Conservation (phyloP, 2,797 vertebrate genomes). For the Cheirogaleus major region DNA sequence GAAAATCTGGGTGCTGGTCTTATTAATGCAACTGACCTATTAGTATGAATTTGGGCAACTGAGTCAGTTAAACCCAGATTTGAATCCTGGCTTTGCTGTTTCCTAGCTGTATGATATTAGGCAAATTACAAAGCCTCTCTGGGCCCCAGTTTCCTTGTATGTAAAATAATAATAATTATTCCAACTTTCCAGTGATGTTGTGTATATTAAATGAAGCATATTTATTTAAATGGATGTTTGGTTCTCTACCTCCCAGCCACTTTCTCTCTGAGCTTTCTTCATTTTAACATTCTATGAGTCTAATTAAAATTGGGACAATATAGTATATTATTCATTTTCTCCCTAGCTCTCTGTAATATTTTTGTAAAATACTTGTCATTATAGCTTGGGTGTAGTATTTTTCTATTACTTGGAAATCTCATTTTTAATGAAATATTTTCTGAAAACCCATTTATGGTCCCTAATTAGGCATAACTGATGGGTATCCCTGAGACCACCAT, state of each 20-base stretch:
- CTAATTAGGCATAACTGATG: constrained; percentile 76
- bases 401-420: constrained; percentile 66
- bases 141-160: not conserved
- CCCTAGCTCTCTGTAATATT: constrained; percentile 51
- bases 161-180: constrained; percentile 39
- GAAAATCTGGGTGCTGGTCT: not conserved
- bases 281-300: constrained; percentile 51
- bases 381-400: constrained; percentile 58
- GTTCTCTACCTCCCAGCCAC: not conserved
- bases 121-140: not conserved
- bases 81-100: not conserved
- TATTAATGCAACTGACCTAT: not conserved
- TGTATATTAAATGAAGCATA: constrained; percentile 54
- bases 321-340: constrained; percentile 52
- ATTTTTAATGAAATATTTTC: constrained; percentile 74
- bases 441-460: constrained; percentile 54
- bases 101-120: not conserved
- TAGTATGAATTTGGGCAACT: not conserved
- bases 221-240: constrained; percentile 55
- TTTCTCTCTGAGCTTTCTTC: constrained; percentile 24
- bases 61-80: not conserved
- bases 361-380: constrained; percentile 55
- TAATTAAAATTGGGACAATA: constrained; percentile 71
- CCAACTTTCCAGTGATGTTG: not conserved
- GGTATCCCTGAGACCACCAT: constrained; percentile 62